Conservation (phyloP, 2,888 invertebrate species). For the Bombylius major region DNA sequence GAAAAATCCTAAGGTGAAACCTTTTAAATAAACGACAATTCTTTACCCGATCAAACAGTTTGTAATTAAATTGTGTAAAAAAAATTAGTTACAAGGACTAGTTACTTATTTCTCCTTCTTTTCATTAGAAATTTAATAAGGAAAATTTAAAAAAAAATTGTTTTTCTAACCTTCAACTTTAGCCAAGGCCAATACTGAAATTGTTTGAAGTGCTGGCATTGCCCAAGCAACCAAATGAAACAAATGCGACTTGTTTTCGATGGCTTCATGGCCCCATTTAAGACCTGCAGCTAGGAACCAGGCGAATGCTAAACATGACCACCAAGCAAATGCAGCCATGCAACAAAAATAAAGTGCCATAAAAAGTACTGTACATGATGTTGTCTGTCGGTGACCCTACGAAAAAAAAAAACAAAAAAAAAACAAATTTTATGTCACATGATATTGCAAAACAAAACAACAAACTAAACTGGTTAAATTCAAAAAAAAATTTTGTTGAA, state of each 20-base stretch:
- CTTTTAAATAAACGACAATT: too few relatives aligned
- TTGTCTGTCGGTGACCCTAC: conserved; percentile 37
- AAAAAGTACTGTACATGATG: conserved; percentile 80
- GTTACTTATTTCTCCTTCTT: too few relatives aligned
- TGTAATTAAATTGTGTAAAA: too few relatives aligned
- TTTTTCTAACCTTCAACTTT: conserved; percentile 74
- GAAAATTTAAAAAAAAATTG: too few relatives aligned
- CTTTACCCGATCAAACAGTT: too few relatives aligned
- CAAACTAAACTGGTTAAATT: conserved; percentile 7
- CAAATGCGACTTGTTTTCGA: conserved; percentile 92
- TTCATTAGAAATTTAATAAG: too few relatives aligned
- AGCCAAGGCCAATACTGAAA: conserved; percentile 87
- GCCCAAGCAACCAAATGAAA: conserved; percentile 98
- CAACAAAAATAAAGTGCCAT: conserved; percentile 94
- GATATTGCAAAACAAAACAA: not conserved
- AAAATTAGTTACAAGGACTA: too few relatives aligned
- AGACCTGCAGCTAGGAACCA: conserved; percentile 95
- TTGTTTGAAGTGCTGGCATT: conserved; percentile 89
- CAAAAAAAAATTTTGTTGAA: not conserved
- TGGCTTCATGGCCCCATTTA: conserved; percentile 97
- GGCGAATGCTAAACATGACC: conserved; percentile 89
- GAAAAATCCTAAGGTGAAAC: too few relatives aligned
- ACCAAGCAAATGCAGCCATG: conserved; percentile 96
- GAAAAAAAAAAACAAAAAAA: not conserved
- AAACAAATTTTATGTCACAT: not conserved